A percentile compares a stretch with the other conserved stretches of the same genome.
Evolutionary conservation across 2,113 vertebrate genomes (phyloP).

Genomic region (Tetrao urogallus): DNA sequence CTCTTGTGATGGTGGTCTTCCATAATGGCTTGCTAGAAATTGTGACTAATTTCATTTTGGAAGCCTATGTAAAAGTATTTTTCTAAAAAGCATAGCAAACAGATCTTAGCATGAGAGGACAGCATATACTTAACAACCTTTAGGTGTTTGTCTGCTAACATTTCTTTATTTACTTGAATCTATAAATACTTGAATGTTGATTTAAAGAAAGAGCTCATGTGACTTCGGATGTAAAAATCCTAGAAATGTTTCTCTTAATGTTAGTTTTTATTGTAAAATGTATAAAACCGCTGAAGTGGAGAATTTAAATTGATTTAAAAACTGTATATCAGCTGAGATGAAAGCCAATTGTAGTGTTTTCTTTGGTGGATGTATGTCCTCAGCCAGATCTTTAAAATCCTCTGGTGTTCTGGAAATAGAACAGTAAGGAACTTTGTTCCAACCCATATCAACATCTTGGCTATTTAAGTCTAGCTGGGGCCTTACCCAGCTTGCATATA

Average conservation of each 20-base stretch:
- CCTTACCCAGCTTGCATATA: not conserved
- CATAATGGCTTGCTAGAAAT: not conserved
- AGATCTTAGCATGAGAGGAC: not conserved
- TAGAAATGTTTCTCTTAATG: not conserved
- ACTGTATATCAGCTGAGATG: not conserved
- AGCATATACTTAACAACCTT: not conserved
- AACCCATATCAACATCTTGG: not conserved
- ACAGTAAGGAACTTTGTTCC: not conserved
- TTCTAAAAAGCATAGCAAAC: not conserved
- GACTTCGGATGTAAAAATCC: not conserved
- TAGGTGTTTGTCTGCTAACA: not conserved
- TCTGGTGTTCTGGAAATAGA: not conserved
- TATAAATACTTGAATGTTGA: not conserved
- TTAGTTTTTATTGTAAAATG: not conserved
- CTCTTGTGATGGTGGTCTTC: not conserved
- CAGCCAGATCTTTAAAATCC: not conserved
- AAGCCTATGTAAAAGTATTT: not conserved
- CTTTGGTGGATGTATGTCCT: not conserved
- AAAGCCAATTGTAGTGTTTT: not conserved
- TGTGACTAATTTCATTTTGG: not conserved
- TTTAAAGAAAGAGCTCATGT: not conserved
- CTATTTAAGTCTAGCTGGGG: not conserved
- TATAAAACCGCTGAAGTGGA: not conserved
- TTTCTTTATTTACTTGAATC: not conserved
- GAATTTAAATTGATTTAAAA: slow-evolving; percentile 4